Evolutionary conservation across 1,140 invertebrate species (phyloP).

Genomic region (Rhynchophorus ferrugineus): DNA sequence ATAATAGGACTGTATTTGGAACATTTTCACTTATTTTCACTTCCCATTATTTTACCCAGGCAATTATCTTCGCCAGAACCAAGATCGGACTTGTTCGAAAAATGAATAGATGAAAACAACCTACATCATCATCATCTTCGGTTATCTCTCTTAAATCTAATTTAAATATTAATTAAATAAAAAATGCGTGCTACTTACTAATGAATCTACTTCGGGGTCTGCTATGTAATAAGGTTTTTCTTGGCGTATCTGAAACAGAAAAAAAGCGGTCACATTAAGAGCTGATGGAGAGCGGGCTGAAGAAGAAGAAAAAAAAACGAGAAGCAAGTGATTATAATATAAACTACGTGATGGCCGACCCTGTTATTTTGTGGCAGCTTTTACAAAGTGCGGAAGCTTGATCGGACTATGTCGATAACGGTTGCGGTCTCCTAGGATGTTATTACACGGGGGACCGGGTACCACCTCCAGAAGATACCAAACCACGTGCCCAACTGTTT

Average conservation of each 20-base stretch:
- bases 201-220: slow-evolving; percentile 95
- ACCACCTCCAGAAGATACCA: slow-evolving; percentile 34
- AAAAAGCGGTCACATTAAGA: slow-evolving; percentile 40
- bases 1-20: too few relatives aligned
- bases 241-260: slow-evolving; percentile 87
- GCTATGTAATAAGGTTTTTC: slow-evolving; percentile 97
- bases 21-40: too few relatives aligned
- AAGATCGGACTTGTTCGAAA: too few relatives aligned
- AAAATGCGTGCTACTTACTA: slow-evolving; percentile 80
- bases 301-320: slow-evolving; percentile 3
- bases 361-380: slow-evolving; percentile 25
- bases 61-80: too few relatives aligned
- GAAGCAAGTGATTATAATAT: slow-evolving; percentile 13
- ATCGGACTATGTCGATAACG: slow-evolving; percentile 32
- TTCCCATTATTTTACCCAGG: too few relatives aligned
- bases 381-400: slow-evolving; percentile 32
- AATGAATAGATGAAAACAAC: not conserved
- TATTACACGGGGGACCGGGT: slow-evolving; percentile 34
- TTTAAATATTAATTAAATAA: not conserved
- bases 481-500: slow-evolving; percentile 30
- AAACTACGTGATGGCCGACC: slow-evolving; percentile 17
- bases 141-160: too few relatives aligned
- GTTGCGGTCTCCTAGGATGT: slow-evolving; percentile 30
- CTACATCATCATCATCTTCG: not conserved
- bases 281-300: too few relatives aligned